Conservation (phyloP, 2,113 vertebrate species). For the Poeciliopsis occidentalis region DNA sequence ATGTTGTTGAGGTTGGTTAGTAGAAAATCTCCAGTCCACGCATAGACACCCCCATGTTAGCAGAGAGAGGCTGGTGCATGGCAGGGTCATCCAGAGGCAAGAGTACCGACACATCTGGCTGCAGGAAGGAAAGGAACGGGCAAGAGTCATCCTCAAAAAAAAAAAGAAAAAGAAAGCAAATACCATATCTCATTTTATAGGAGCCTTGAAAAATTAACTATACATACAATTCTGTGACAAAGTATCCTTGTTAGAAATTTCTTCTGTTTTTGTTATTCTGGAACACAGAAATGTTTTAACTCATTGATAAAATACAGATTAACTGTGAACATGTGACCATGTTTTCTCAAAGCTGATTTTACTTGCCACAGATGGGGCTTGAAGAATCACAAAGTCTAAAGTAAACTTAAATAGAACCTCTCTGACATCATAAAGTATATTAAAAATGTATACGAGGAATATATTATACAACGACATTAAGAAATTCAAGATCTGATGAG, state of each 20-base stretch:
- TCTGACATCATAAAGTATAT: not conserved
- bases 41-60: conserved; percentile 84
- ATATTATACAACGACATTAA: not conserved
- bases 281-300: not conserved
- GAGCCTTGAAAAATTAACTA: conserved; percentile 25
- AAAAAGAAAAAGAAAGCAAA: conserved; percentile 26
- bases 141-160: conserved; percentile 71
- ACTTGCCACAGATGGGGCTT: not conserved
- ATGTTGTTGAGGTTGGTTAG: conserved; percentile 79
- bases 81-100: conserved; percentile 84
- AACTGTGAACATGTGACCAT: not conserved
- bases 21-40: conserved; percentile 86
- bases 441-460: not conserved
- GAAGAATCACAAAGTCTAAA: not conserved
- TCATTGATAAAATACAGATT: not conserved
- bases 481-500: not conserved
- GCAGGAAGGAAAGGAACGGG: conserved; percentile 78
- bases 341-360: not conserved
- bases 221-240: not conserved
- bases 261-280: not conserved
- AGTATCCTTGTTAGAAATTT: not conserved
- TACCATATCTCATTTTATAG: conserved; percentile 28
- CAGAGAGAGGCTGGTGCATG: conserved; percentile 84
- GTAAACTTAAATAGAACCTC: not conserved
- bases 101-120: conserved; percentile 85